Conservation (phyloP, 1,140 invertebrate genomes). For the Latrodectus geometricus region DNA sequence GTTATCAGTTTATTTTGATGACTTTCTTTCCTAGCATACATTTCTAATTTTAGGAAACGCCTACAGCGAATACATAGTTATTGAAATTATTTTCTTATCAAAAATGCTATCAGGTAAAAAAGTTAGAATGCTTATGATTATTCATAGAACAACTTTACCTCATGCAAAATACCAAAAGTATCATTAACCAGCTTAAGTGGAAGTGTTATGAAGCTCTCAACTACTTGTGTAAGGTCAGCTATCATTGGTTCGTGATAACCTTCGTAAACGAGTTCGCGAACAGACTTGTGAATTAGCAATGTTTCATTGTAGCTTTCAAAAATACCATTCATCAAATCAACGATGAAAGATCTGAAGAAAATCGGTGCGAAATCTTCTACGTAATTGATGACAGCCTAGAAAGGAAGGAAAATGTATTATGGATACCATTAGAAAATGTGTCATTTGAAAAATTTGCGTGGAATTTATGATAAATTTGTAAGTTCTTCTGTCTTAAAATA, state of each 20-base stretch:
- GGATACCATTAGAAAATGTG: too few relatives aligned
- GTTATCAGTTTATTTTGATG: too few relatives aligned
- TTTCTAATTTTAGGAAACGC: too few relatives aligned
- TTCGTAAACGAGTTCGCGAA: constrained; percentile 87
- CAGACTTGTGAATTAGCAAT: constrained; percentile 87
- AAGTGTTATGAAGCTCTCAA: constrained; percentile 27
- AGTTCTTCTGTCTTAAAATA: too few relatives aligned
- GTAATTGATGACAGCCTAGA: constrained; percentile 55
- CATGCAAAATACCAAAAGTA: constrained; percentile 61
- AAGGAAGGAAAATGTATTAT: not conserved
- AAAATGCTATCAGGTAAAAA: too few relatives aligned
- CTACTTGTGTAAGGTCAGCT: constrained; percentile 43
- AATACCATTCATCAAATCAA: constrained; percentile 40
- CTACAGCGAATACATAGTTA: too few relatives aligned
- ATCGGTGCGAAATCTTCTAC: constrained; percentile 38
- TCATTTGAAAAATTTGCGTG: too few relatives aligned
- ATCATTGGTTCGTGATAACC: constrained; percentile 80
- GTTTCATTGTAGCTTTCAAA: constrained; percentile 77
- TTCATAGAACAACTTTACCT: constrained; percentile 21
- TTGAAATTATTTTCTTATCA: too few relatives aligned
- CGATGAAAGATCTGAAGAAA: constrained; percentile 19
- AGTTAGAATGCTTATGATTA: too few relatives aligned
- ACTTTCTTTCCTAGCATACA: too few relatives aligned
- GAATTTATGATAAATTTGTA: too few relatives aligned
- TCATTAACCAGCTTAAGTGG: constrained; percentile 54